Conservation (phyloP, 2,888 invertebrate species). For the Tetramorium bicarinatum region DNA sequence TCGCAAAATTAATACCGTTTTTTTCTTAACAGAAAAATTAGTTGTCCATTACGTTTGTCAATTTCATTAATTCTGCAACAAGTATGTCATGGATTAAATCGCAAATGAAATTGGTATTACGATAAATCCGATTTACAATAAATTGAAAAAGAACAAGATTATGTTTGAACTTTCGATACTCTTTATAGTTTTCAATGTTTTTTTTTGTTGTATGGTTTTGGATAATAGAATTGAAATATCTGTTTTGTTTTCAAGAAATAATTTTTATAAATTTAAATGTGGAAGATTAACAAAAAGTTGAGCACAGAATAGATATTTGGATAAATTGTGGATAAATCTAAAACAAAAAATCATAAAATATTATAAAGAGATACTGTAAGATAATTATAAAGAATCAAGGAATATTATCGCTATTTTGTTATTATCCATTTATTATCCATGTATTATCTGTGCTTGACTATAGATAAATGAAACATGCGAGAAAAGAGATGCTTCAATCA, state of each 20-base stretch:
- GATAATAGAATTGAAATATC: no score
- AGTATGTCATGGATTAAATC: neutral
- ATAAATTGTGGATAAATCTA: neutral
- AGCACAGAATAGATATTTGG: neutral
- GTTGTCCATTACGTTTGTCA: neutral
- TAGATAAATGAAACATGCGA: neutral
- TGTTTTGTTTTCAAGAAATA: neutral
- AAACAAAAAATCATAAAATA: neutral
- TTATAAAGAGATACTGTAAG: neutral
- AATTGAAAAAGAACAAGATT: neutral
- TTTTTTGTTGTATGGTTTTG: neutral
- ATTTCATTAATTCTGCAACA: neutral
- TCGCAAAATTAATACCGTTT: neutral
- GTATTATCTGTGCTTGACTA: neutral
- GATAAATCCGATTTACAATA: neutral
- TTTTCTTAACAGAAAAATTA: constrained; percentile 1
- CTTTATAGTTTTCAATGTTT: neutral
- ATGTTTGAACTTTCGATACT: neutral
- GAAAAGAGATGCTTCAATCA: neutral
- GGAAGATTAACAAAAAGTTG: neutral
- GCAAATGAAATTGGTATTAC: neutral
- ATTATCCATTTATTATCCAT: neutral
- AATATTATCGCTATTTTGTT: neutral
- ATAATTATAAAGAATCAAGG: neutral
- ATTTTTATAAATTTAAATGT: neutral